Percentiles rank a stretch among this genome's conserved stretches.
Conservation (phyloP, 2,888 invertebrate genomes). For the Campopleginae sp. region DNA sequence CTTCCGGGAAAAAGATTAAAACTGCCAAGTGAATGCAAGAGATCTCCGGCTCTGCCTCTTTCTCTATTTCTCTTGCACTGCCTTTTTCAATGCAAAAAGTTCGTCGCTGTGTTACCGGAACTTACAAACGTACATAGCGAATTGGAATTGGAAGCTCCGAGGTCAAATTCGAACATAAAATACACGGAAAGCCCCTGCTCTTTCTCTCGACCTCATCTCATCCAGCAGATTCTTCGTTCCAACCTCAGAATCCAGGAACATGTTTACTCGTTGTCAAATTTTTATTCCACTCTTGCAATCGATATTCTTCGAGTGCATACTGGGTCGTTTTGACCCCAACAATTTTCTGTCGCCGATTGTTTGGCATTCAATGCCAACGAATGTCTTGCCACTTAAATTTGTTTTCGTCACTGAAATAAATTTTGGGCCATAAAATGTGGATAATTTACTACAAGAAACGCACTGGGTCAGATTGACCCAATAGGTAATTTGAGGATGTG, state of each 20-base stretch:
- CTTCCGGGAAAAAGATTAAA: slow-evolving; percentile 80
- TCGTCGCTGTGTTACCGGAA: slow-evolving; percentile 38
- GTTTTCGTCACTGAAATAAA: no score
- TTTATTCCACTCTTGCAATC: background rate
- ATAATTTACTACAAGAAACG: no score
- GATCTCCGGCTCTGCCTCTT: slow-evolving; percentile 8
- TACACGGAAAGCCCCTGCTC: slow-evolving; percentile 1
- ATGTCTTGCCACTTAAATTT: no score
- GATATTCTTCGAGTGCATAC: background rate
- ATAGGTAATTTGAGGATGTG: no score
- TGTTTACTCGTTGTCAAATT: background rate
- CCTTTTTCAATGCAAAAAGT: slow-evolving; percentile 45
- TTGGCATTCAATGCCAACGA: no score
- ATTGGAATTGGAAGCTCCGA: slow-evolving; percentile 44
- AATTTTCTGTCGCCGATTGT: no score
- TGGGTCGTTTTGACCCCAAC: no score
- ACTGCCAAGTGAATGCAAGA: slow-evolving; percentile 75
- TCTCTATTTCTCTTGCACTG: slow-evolving; percentile 11
- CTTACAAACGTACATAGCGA: slow-evolving; percentile 35
- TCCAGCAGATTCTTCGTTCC: background rate
- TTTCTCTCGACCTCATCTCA: background rate
- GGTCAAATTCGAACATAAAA: slow-evolving; percentile 11
- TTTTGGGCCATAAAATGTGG: no score
- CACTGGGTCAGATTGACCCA: no score
- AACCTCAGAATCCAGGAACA: slow-evolving; percentile 2